Conservation (phyloP, 2,888 invertebrate genomes). For the Amblyjoppa proteus region DNA sequence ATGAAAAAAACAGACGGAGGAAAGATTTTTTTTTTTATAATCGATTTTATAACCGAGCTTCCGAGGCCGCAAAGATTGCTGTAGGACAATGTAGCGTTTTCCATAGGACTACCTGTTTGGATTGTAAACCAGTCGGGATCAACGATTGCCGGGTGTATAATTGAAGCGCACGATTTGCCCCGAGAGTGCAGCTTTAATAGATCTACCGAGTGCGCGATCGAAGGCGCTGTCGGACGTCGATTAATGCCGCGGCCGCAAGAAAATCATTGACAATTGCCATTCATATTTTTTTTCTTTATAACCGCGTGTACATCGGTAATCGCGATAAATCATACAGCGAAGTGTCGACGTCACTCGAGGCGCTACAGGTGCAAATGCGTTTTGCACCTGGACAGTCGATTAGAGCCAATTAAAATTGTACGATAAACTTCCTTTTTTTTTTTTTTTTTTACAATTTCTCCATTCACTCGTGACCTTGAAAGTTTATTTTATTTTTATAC, state of each 20-base stretch:
- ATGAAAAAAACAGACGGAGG: too few relatives aligned
- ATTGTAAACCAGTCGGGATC: not conserved
- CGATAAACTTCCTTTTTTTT: too few relatives aligned
- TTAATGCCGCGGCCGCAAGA: not conserved
- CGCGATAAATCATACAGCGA: not conserved
- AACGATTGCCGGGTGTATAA: not conserved
- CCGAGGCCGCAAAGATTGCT: not conserved
- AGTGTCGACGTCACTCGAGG: not conserved
- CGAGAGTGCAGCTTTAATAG: not conserved
- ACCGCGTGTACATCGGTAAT: not conserved
- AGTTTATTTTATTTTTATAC: not conserved
- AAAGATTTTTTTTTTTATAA: too few relatives aligned
- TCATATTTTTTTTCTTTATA: not conserved
- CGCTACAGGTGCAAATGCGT: not conserved
- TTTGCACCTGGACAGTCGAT: not conserved
- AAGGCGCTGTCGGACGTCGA: not conserved
- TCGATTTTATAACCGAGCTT: not conserved
- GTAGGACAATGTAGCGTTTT: not conserved
- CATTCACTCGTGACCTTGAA: too few relatives aligned
- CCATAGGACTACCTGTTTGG: not conserved
- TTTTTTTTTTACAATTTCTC: too few relatives aligned
- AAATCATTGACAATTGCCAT: not conserved
- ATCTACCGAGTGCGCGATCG: not conserved
- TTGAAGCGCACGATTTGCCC: not conserved
- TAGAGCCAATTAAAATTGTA: not conserved